phyloP scores from a whole-genome alignment of 2,797 vertebrate genomes.

The Pangasius krempfi region DNA sequence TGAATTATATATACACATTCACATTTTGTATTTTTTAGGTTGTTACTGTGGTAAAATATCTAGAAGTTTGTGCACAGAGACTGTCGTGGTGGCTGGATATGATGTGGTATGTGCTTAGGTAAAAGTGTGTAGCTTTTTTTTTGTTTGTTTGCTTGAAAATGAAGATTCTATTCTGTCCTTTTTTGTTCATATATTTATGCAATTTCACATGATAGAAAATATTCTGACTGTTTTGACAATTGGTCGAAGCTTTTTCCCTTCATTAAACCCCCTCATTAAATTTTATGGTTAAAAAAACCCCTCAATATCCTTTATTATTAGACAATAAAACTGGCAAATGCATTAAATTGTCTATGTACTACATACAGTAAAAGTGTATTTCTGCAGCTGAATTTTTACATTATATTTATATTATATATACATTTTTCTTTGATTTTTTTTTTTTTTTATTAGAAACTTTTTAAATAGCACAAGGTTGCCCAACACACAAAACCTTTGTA shows the following conservation, averaged over 20 bases:
- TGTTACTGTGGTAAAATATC: constrained; percentile 69
- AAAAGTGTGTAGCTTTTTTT: constrained; percentile 40
- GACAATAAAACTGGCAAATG: constrained; percentile 13
- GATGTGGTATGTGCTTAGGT: constrained; percentile 37
- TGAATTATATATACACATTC: constrained; percentile 54
- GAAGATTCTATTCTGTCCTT: neutral
- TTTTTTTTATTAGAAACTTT: constrained; percentile 11
- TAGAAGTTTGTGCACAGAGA: constrained; percentile 63
- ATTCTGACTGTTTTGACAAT: constrained; percentile 14
- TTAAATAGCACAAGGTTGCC: neutral
- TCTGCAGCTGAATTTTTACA: constrained; percentile 12
- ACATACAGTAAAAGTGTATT: constrained; percentile 4
- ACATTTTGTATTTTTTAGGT: constrained; percentile 79
- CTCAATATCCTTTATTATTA: neutral
- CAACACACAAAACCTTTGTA: neutral
- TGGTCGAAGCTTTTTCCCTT: neutral
- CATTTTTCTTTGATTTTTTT: constrained; percentile 17
- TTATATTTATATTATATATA: neutral
- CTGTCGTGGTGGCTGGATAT: constrained; percentile 37
- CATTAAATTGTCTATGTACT: constrained; percentile 12
- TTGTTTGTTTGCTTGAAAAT: constrained; percentile 19
- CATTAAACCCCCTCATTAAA: neutral
- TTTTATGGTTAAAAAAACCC: neutral
- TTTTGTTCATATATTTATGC: constrained; percentile 17
- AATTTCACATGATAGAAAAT: constrained; percentile 17